Conservation (phyloP, 2,797 vertebrate genomes). For the Pipistrellus pygmaeus region DNA sequence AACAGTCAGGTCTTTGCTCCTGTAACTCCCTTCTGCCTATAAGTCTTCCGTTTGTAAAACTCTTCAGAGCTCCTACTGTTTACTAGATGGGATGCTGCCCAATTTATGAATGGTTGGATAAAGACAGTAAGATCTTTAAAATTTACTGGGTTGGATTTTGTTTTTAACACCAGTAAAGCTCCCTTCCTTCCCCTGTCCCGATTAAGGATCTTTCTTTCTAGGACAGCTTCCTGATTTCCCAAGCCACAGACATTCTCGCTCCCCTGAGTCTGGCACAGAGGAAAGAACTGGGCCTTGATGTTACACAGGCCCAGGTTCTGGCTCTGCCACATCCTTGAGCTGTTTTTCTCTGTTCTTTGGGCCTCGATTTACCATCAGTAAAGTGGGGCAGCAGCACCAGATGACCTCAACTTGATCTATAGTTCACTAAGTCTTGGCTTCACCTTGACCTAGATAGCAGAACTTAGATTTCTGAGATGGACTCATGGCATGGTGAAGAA, state of each 20-base stretch:
- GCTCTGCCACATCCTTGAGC: background rate
- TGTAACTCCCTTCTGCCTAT: background rate
- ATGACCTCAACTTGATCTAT: background rate
- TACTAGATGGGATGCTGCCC: background rate
- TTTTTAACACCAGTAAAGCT: background rate
- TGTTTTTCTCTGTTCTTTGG: background rate
- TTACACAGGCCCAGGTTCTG: background rate
- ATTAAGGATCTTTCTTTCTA: background rate
- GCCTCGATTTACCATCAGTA: background rate
- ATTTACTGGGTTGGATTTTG: background rate
- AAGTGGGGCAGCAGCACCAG: background rate
- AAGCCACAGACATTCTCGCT: rapidly evolving
- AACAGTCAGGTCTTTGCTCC: background rate
- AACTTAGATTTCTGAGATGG: background rate
- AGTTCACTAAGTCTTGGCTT: background rate
- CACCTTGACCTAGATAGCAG: background rate
- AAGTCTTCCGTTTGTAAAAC: background rate
- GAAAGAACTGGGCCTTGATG: background rate
- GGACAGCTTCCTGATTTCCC: background rate
- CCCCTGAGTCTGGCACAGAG: background rate
- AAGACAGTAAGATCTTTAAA: background rate
- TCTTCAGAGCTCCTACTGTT: background rate
- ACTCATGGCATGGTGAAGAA: background rate
- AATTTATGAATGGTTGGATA: background rate
- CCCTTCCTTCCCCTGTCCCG: background rate